Evolutionary conservation across 2,113 vertebrate genomes (phyloP).

Genomic region (Phocoena phocoena): DNA sequence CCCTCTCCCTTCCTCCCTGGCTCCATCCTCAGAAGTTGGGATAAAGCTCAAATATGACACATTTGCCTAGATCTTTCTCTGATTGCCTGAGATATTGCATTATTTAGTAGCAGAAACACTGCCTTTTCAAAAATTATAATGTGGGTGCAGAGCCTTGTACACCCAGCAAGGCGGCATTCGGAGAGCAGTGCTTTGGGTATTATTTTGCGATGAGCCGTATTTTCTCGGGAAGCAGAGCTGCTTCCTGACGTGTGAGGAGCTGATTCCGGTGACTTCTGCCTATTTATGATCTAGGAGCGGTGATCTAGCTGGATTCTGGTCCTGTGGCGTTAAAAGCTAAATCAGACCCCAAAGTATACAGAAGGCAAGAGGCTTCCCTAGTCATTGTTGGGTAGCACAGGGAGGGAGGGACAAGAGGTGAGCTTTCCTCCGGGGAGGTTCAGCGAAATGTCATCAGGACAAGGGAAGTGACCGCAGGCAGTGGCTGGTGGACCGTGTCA

Average conservation of each 20-base stretch:
- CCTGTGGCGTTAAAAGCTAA: too few relatives aligned
- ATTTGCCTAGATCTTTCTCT: neutral
- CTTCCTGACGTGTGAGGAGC: neutral
- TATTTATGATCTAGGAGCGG: fast-evolving
- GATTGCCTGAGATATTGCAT: neutral
- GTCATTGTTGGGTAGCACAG: neutral
- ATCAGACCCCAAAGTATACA: fast-evolving
- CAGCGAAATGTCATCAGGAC: neutral
- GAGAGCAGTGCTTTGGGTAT: fast-evolving
- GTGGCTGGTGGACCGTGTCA: neutral
- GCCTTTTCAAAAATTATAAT: neutral
- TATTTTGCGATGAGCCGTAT: neutral
- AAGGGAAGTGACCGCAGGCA: fast-evolving
- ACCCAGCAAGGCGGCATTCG: neutral
- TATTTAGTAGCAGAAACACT: neutral
- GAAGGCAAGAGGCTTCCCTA: neutral
- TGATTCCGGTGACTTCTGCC: neutral
- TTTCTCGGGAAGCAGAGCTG: neutral
- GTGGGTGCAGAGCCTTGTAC: neutral
- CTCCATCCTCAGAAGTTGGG: neutral
- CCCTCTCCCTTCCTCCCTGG: fast-evolving
- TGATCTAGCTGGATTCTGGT: neutral
- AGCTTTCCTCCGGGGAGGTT: neutral
- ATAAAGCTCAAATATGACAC: neutral
- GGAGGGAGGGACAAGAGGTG: neutral